Conservation (phyloP, 1,140 invertebrate species). For the Ptiloglossa arizonensis region DNA sequence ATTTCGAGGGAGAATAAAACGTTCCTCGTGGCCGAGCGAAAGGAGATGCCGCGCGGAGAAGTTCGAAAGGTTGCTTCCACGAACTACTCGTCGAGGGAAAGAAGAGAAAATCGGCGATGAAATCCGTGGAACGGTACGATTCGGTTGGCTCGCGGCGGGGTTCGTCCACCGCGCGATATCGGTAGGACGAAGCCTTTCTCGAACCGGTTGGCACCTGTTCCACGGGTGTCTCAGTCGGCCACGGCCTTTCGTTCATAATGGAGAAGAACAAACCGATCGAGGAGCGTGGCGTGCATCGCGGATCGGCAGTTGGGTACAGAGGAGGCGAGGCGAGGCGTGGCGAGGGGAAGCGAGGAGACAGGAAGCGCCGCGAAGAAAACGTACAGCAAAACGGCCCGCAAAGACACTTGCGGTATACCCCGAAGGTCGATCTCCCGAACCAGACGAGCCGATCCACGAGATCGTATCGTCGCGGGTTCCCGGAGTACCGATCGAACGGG, state of each 20-base stretch:
- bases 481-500: conserved; percentile 25
- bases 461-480: conserved; percentile 25
- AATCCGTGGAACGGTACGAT: not conserved
- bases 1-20: too few species aligned
- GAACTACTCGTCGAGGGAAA: not conserved
- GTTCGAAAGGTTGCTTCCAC: too few species aligned
- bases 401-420: conserved; percentile 34
- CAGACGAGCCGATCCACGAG: conserved; percentile 4
- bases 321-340: not conserved
- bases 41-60: too few species aligned
- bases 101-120: not conserved
- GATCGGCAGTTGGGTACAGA: conserved; percentile 21
- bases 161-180: not conserved
- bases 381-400: conserved; percentile 22
- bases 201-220: conserved; percentile 68
- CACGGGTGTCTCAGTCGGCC: conserved; percentile 51
- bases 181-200: conserved; percentile 58
- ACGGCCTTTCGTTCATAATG: conserved; percentile 56
- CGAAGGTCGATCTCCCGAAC: conserved; percentile 42
- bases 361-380: conserved; percentile 41
- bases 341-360: not conserved
- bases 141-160: not conserved
- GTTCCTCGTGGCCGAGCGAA: too few species aligned
- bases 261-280: conserved; percentile 39
- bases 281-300: conserved; percentile 10